Percentiles rank a stretch among this genome's conserved stretches.
Conservation (phyloP, 2,113 vertebrate genomes). For the Equus quagga region DNA sequence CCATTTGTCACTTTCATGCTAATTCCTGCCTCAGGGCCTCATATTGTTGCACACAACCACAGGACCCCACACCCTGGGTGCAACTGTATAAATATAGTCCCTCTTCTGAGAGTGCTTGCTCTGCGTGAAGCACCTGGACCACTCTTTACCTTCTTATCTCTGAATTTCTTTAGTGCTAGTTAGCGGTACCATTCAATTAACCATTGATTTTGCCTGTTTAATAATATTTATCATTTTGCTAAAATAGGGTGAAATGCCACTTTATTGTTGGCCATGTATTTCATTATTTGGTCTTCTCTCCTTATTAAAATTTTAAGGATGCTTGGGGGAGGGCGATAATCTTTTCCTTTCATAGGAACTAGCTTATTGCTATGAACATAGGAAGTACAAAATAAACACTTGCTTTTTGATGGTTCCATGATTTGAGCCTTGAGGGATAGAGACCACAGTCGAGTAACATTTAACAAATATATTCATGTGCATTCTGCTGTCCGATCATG, state of each 20-base stretch:
- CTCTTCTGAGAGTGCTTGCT: background rate
- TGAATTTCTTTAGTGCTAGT: background rate
- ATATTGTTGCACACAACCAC: background rate
- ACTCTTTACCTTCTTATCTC: background rate
- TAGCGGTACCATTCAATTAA: background rate
- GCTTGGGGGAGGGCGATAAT: background rate
- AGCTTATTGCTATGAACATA: background rate
- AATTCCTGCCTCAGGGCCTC: background rate
- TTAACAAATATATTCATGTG: background rate
- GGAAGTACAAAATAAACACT: background rate
- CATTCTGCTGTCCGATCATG: background rate
- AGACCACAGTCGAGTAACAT: background rate
- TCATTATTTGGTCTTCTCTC: slow-evolving; percentile 26
- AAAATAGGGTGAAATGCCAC: background rate
- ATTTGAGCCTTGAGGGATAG: background rate
- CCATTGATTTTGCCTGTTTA: background rate
- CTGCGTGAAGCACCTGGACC: background rate
- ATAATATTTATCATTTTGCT: slow-evolving; percentile 14
- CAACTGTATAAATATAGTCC: background rate
- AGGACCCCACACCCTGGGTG: background rate
- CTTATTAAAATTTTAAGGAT: slow-evolving; percentile 20
- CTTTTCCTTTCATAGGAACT: background rate
- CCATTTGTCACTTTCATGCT: background rate
- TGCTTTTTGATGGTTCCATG: background rate
- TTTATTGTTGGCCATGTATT: background rate